Percentiles rank a stretch among this genome's conserved stretches.
Conservation (phyloP, 2,113 vertebrate genomes). For the Globicephala melas region DNA sequence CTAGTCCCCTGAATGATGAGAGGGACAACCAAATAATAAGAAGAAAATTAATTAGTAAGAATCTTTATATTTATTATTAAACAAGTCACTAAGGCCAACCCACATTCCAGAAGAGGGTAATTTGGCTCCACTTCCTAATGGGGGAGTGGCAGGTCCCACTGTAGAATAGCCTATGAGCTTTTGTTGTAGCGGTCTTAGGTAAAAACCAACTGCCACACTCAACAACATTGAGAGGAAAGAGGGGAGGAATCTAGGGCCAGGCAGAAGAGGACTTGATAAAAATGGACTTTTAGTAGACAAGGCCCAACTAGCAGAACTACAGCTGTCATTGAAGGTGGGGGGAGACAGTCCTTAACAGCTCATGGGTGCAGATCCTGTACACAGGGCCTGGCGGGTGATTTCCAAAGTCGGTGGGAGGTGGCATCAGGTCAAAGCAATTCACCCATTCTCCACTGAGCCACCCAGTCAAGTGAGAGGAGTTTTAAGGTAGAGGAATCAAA, state of each 20-base stretch:
- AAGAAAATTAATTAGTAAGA: background rate
- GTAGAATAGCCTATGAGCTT: background rate
- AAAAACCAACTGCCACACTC: background rate
- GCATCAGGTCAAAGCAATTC: background rate
- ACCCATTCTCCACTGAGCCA: background rate
- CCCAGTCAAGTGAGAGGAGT: background rate
- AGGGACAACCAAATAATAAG: background rate
- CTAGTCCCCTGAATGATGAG: background rate
- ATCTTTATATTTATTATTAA: conserved; percentile 11
- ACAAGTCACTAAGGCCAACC: background rate
- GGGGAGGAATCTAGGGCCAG: background rate
- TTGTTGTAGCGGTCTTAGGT: background rate
- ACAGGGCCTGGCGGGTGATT: background rate
- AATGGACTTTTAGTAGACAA: background rate
- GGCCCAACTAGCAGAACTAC: background rate
- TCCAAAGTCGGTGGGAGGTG: background rate
- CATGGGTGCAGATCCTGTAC: background rate
- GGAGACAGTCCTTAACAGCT: background rate
- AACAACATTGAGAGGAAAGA: background rate
- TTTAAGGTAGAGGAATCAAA: conserved; percentile 1
- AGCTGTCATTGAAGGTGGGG: background rate
- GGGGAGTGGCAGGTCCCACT: background rate
- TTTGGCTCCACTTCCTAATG: background rate
- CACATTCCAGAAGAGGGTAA: background rate
- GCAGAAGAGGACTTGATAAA: background rate